Conservation (phyloP, 2,797 vertebrate genomes). For the Diglossa cyanea region DNA sequence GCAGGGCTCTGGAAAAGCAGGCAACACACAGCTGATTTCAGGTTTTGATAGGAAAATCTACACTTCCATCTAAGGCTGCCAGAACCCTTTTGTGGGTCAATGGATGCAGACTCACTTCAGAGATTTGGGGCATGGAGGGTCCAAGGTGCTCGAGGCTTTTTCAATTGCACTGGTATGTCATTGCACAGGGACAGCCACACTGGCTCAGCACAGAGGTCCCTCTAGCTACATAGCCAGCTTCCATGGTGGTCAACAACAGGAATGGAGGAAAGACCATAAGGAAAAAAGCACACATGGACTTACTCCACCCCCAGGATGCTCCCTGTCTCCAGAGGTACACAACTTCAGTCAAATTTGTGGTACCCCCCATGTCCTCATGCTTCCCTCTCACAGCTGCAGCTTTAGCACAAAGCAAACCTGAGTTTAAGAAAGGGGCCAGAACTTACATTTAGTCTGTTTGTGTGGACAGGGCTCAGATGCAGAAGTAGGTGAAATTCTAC, state of each 20-base stretch:
- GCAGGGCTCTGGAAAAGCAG: not conserved
- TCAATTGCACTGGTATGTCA: not conserved
- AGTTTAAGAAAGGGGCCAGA: not conserved
- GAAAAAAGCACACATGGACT: not conserved
- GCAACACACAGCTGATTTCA: not conserved
- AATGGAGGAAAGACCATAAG: not conserved
- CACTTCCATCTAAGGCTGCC: not conserved
- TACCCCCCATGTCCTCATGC: accelerated
- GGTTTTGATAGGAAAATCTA: not conserved
- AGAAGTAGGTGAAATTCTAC: not conserved
- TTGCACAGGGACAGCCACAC: not conserved
- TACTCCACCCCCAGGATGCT: not conserved
- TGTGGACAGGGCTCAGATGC: not conserved
- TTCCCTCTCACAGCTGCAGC: not conserved
- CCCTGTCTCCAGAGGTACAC: not conserved
- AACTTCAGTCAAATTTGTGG: not conserved
- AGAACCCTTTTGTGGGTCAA: not conserved
- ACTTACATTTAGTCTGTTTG: not conserved
- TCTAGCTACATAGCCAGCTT: not conserved
- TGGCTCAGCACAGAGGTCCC: not conserved
- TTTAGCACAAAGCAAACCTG: not conserved
- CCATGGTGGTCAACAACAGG: not conserved
- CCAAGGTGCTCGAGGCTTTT: not conserved
- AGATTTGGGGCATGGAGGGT: not conserved
- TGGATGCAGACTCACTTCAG: not conserved